Evolutionary conservation across 2,888 invertebrate species (phyloP), one percentile per base, ranked within the genome.

Genomic region (Ectemnius lituratus): DNA sequence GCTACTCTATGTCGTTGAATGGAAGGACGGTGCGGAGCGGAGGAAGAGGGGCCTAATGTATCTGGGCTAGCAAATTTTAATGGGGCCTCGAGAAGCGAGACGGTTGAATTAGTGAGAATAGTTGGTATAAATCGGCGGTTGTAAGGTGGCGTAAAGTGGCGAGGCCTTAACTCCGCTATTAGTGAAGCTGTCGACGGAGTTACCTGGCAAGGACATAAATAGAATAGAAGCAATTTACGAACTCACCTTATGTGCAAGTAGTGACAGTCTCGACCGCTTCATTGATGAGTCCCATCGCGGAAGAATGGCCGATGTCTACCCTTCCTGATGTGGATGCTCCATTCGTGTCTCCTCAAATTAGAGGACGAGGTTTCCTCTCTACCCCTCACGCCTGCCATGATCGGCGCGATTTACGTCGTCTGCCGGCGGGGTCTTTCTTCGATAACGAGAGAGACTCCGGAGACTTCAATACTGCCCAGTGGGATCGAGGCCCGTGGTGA

Each of bases 241-340:
- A 73, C 84, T 82, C 61, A 83, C 83, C 84, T 82, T 73, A 69
- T 57, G 63, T 68, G 74, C 71, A 76, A 73, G 78, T 75, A 78
- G 73, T 78, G 71, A 77, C 67, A 70, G 67, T 75, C 63, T 72
- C 61, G 61, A 70, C 67, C 68, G 72, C 62, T 81, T 84, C 81
- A 83, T 81, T 84, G 78, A 76, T 68, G 72, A 67, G 56, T 61
- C 67, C 69, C 69, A 23, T 80, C 74, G 69, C 64, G 58, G 45
- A 59, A 62, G 61, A 71, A 67, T 52, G 67, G 72, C 47, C 79
- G 81, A 85, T 90, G 88, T 88, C 90, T 90, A 82, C 90, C 90
- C 79, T 90, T 90, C 60, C 90, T 87, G 78, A 90, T 90, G 84
- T 90, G 87, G 79, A 90, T 90, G 86, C 88, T 90, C 90, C 90